Evolutionary conservation across 2,113 vertebrate species (phyloP).

Genomic region (Pygoscelis adeliae): DNA sequence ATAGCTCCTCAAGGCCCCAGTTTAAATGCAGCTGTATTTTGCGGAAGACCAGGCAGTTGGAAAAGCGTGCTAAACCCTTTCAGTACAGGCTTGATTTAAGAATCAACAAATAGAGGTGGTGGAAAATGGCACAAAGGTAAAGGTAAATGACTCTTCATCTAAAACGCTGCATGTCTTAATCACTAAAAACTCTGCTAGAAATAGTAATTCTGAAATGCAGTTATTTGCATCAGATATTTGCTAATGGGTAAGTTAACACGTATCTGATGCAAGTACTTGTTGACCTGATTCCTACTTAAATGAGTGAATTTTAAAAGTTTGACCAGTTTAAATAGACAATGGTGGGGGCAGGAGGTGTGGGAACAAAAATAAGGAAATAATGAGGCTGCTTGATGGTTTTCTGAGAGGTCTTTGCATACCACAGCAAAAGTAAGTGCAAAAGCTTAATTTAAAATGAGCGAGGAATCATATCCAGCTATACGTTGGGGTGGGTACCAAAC

Average conservation of each 20-base stretch:
- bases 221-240: background rate
- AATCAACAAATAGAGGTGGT: background rate
- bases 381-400: background rate
- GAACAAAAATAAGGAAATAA: background rate
- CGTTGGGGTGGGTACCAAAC: background rate
- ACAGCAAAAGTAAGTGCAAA: background rate
- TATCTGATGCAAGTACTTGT: background rate
- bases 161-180: background rate
- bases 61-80: background rate
- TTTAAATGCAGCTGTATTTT: background rate
- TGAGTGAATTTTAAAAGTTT: background rate
- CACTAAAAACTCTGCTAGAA: background rate
- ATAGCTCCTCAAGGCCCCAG: background rate
- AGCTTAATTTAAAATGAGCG: background rate
- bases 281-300: background rate
- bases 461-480: background rate
- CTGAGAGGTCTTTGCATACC: background rate
- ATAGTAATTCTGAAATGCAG: background rate
- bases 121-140: background rate
- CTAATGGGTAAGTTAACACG: background rate
- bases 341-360: accelerated
- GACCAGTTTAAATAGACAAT: background rate
- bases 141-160: background rate
- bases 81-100: background rate
- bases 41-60: background rate